Evolutionary conservation across 1,140 invertebrate genomes (phyloP), one percentile per base, ranked within the genome.

Genomic region (Saccostrea cuccullata): DNA sequence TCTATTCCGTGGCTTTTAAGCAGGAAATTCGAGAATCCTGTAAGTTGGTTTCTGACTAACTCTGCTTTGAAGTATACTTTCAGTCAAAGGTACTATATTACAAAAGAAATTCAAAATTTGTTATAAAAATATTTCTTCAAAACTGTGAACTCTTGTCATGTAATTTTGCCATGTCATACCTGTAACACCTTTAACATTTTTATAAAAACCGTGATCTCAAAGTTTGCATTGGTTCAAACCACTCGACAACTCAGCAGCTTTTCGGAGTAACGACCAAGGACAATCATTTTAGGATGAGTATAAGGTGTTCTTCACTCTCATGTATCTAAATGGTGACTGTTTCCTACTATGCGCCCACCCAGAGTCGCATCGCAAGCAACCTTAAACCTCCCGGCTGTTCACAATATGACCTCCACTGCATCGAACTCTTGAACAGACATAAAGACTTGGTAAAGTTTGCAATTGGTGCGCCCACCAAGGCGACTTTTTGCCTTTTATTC

Each of bases 401-500:
- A 77, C 70, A 77, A 77, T 77, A 77, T 30, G 70, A 26, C 26
- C 70, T 30, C 70, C 23, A 0, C 70, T 30, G 70, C 30, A 77
- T 23, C 11, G 30, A 36, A 30, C 23, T 30, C 13, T 26, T 26
- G 30, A 36, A 36, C 30, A 77, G 70, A 77, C 70, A 15, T 30
- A 30, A 36, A 30, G 70, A 36, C 30, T 36, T 13, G 2, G 30
- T 36, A 36, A 36, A 36, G 70, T 26, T 26, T 77, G 70, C 58
- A 64, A 64, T 17, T n/a, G n/a, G 17, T 64, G 58, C 13, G 58
- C 70, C 70, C 70, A 30, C 70, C 70, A 30, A 13, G 70, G 26
- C 70, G 70, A 77, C 70, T 77, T 77, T 77, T 77, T 77, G 70
- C 70, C 70, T 77, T 26, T 30, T 77, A 77, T 77, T 77, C 26